These are phyloP conservation scores for Dolichopus griseipennis DNA, from an alignment of 2,888 invertebrate genomes.

Conservation along the genomic window DNA sequence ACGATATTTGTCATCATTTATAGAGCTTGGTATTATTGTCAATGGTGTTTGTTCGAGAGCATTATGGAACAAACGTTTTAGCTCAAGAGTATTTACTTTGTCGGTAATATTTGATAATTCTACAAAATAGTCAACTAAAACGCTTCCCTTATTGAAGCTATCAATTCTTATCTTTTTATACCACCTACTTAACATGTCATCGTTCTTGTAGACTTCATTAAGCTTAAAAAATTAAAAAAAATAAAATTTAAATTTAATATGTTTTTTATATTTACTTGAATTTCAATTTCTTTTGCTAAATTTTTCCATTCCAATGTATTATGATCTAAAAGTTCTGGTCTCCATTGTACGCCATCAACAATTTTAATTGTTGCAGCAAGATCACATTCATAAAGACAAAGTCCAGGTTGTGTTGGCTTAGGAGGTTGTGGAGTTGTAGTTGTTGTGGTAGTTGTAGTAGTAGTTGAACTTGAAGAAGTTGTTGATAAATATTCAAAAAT, in stretches of 20 bases:
- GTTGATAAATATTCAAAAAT: constrained; percentile 45
- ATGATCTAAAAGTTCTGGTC: constrained; percentile 74
- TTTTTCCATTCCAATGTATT: constrained; percentile 81
- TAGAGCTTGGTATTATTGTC: constrained; percentile 36
- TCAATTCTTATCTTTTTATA: constrained; percentile 79
- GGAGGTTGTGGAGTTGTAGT: constrained; percentile 64
- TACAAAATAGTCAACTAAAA: constrained; percentile 80
- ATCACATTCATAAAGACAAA: constrained; percentile 70
- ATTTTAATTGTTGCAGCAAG: constrained; percentile 79
- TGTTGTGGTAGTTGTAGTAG: constrained; percentile 52
- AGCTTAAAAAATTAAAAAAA: constrained; percentile 51
- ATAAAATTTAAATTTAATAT: constrained; percentile 10
- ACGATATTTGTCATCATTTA: constrained; percentile 39
- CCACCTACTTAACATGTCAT: constrained; percentile 66
- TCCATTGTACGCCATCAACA: constrained; percentile 72
- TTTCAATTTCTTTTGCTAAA: constrained; percentile 69
- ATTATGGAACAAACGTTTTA: constrained; percentile 60
- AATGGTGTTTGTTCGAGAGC: constrained; percentile 45
- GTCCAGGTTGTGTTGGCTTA: constrained; percentile 66
- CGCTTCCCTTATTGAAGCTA: constrained; percentile 78
- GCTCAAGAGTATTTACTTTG: constrained; percentile 60
- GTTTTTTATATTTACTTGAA: constrained; percentile 51
- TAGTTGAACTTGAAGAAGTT: constrained; percentile 37
- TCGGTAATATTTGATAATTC: constrained; percentile 66
- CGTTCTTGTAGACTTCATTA: constrained; percentile 71